Percentiles rank a stretch among this genome's conserved stretches.
Evolutionary conservation across 2,113 vertebrate species (phyloP).

Genomic region (Corydoras maculifer): DNA sequence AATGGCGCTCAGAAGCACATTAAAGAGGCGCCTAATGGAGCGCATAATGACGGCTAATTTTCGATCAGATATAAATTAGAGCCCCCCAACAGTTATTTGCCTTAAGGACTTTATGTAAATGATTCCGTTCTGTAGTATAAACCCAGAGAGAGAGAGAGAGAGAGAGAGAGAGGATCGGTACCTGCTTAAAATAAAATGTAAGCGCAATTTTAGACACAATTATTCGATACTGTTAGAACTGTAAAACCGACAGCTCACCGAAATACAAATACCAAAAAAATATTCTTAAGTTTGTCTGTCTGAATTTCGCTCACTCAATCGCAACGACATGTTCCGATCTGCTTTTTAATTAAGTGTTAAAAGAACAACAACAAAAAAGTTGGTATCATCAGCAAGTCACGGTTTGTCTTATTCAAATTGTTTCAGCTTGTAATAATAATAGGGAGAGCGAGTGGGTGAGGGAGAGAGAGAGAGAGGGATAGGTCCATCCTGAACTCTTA

Average conservation of each 20-base stretch:
- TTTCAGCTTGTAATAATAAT: slow-evolving; percentile 22
- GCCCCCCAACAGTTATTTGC: slow-evolving; percentile 99
- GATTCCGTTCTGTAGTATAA: slow-evolving; percentile 97
- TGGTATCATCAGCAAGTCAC: no score
- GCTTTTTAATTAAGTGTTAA: no score
- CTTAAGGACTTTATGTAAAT: slow-evolving; percentile 99
- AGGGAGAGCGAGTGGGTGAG: slow-evolving; percentile 2
- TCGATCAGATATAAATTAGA: slow-evolving; percentile 99
- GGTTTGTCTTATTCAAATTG: background rate
- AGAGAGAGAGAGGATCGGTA: slow-evolving; percentile 49
- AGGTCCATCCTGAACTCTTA: slow-evolving; percentile 44
- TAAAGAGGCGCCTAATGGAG: slow-evolving; percentile 99
- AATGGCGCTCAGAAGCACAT: slow-evolving; percentile 99
- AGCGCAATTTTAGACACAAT: no score
- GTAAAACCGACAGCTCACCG: no score
- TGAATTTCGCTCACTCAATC: no score
- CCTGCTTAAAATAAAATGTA: no score
- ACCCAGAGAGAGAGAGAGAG: slow-evolving; percentile 73
- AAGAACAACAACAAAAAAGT: no score
- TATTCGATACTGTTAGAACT: no score
- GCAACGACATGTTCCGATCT: no score
- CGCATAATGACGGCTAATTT: slow-evolving; percentile 99
- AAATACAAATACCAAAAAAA: no score
- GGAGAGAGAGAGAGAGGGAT: slow-evolving; percentile 41
- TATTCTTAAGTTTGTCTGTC: no score